Percentiles rank a stretch among this genome's conserved stretches.
These are phyloP conservation scores for Simalia tracyae DNA, from an alignment of 2,797 vertebrate genomes.

Conservation along the genomic window DNA sequence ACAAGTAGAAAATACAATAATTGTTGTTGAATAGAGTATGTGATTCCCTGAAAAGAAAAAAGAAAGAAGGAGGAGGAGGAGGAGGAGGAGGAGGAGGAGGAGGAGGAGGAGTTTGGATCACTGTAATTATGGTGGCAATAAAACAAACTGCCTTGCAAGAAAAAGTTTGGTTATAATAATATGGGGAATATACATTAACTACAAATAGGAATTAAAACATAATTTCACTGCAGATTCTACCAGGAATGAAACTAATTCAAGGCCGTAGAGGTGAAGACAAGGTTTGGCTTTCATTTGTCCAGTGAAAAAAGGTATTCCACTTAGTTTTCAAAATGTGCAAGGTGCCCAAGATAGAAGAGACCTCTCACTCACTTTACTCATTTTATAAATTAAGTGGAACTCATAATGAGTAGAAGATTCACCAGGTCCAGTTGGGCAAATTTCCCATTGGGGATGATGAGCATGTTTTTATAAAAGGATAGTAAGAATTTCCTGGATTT, in stretches of 20 bases:
- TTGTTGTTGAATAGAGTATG: background rate
- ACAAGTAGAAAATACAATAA: background rate
- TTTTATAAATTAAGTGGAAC: background rate
- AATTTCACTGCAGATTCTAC: background rate
- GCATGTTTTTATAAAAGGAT: background rate
- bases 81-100: too few species aligned
- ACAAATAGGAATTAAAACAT: background rate
- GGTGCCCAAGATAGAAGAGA: background rate
- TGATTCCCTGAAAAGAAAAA: background rate
- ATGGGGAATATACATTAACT: background rate
- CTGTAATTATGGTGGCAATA: background rate
- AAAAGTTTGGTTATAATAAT: background rate
- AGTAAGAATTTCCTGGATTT: background rate
- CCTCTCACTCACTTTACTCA: background rate
- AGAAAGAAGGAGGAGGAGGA: too few species aligned
- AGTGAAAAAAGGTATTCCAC: background rate
- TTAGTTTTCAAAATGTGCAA: background rate
- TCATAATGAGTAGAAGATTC: background rate
- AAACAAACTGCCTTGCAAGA: background rate
- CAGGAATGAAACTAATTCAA: background rate
- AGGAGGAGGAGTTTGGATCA: background rate
- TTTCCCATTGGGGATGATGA: background rate
- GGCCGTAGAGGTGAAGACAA: background rate
- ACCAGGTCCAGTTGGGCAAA: background rate
- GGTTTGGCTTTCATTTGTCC: background rate